phyloP scores from a whole-genome alignment of 1,140 invertebrate genomes.

The Melipona quadrifasciata region DNA sequence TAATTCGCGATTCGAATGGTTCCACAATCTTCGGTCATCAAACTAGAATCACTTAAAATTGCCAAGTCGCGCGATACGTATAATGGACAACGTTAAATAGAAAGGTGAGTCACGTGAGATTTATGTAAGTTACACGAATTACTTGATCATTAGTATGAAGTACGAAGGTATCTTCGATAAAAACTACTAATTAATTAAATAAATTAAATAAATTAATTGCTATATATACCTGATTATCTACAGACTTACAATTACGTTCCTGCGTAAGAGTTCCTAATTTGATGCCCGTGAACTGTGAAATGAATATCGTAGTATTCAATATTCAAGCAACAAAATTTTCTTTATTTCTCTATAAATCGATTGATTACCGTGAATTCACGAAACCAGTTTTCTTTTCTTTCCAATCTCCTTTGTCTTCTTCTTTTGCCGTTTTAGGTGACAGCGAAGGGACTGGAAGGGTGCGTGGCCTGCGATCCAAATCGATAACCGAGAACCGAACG shows the following conservation, averaged over 20 bases:
- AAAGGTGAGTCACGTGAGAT: neutral
- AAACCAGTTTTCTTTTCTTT: neutral
- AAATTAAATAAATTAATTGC: neutral
- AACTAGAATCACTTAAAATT: neutral
- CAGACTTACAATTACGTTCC: neutral
- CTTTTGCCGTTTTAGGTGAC: neutral
- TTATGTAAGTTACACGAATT: neutral
- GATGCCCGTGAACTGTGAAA: neutral
- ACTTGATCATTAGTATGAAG: neutral
- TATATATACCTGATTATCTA: neutral
- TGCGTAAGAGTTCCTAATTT: neutral
- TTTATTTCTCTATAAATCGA: conserved; percentile 11
- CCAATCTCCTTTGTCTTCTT: neutral
- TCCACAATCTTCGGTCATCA: neutral
- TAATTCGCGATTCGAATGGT: neutral
- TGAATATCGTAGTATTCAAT: neutral
- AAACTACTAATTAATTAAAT: neutral
- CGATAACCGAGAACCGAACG: conserved; percentile 12
- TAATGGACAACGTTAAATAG: neutral
- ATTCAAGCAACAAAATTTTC: neutral
- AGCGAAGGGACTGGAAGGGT: neutral
- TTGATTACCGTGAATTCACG: neutral
- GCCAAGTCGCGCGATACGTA: neutral
- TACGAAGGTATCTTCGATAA: neutral
- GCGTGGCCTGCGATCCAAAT: neutral